Conservation (phyloP, 2,113 vertebrate species). For the Dasyprocta punctata region DNA sequence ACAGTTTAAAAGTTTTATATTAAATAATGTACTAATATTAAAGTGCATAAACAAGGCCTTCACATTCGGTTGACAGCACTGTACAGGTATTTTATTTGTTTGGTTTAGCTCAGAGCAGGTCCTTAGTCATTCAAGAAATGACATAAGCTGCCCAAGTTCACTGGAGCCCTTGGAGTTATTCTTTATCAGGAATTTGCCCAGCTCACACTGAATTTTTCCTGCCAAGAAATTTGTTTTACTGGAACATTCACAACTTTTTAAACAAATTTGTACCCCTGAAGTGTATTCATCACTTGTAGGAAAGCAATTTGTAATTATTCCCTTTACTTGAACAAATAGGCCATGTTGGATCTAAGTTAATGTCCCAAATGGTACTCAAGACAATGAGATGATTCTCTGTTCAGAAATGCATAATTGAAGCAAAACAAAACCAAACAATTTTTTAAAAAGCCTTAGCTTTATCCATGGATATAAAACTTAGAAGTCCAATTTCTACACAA, state of each 20-base stretch:
- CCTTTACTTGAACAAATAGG: not conserved
- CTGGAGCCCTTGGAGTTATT: not conserved
- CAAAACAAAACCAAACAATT: not conserved
- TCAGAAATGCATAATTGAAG: not conserved
- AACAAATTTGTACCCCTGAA: not conserved
- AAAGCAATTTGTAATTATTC: constrained; percentile 5
- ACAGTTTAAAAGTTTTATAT: not conserved
- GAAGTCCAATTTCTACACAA: not conserved
- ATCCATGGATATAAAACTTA: not conserved
- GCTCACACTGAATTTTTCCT: not conserved
- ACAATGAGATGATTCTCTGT: not conserved
- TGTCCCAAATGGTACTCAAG: not conserved
- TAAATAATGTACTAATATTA: not conserved
- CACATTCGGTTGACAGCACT: not conserved
- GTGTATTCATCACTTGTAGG: not conserved
- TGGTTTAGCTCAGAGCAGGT: not conserved
- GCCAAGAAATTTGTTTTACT: not conserved
- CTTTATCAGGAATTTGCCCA: not conserved
- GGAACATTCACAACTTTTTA: not conserved
- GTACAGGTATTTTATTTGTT: not conserved
- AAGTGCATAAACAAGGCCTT: not conserved
- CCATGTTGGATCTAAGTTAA: not conserved
- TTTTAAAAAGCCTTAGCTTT: not conserved
- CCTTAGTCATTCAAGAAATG: not conserved
- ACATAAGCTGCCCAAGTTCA: not conserved